These are phyloP conservation scores for Chondrosia reniformis DNA, from an alignment of 37 sponge, comb jelly and placozoan species.

Conservation along the genomic window DNA sequence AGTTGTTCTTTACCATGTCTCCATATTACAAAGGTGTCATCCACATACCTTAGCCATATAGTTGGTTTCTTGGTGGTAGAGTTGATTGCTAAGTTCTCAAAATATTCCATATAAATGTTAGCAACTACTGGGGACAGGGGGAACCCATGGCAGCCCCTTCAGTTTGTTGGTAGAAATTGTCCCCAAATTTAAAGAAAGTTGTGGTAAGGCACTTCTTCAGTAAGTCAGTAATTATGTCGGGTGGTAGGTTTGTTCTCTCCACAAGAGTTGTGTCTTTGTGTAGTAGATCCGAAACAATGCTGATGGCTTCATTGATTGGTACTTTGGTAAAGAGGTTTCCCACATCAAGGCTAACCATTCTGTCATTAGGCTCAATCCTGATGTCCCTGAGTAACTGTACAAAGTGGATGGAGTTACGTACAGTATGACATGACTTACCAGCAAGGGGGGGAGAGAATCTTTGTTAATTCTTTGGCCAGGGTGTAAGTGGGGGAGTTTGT, in stretches of 20 bases:
- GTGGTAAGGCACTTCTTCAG: not conserved
- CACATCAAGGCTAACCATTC: constrained; percentile 9
- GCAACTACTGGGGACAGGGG: constrained; percentile 22
- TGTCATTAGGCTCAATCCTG: not conserved
- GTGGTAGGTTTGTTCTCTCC: not conserved
- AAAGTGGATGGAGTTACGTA: constrained; percentile 6
- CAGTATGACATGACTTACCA: not conserved
- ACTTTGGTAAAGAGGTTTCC: not conserved
- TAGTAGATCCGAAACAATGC: not conserved
- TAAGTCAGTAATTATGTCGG: not conserved
- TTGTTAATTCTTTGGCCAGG: not conserved
- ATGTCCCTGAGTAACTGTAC: not conserved
- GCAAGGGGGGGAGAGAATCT: constrained; percentile 6
- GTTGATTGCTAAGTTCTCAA: not conserved
- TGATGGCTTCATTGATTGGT: constrained; percentile 7
- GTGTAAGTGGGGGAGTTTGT: constrained; percentile 11
- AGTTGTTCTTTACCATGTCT: too few relatives aligned
- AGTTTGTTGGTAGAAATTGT: not conserved
- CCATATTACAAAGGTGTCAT: too few relatives aligned
- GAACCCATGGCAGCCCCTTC: constrained; percentile 15
- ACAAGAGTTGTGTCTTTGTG: not conserved
- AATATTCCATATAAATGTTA: constrained; percentile 13
- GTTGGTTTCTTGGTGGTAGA: not conserved
- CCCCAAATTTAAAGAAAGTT: constrained; percentile 5
- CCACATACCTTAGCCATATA: not conserved